Evolutionary conservation across 1,140 invertebrate species (phyloP), one percentile per base, ranked within the genome.

Genomic region (Drosophila novamexicana): DNA sequence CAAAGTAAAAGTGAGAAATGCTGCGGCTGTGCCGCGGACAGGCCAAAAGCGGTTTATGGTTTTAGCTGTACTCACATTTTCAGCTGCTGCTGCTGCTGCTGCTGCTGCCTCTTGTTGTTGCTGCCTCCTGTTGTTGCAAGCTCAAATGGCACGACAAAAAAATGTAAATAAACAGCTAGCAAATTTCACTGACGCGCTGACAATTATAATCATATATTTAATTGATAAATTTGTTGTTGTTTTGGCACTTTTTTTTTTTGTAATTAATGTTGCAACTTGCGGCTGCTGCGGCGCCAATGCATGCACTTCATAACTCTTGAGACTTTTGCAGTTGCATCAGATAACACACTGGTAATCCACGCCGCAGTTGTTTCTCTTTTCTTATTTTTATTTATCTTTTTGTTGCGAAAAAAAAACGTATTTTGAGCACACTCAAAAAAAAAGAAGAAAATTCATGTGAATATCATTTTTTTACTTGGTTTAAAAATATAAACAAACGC

Each of bases 311-410:
- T 72, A 57, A 56, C 69, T 65, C 37, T 44, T 22, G 7, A 49
- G 52, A 56, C 45, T 32, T 36, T 22, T 29, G 65, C 36, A 49
- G 54, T 56, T 32, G 47, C 52, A 39, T 32, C 54, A 58, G 47
- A 62, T 56, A 59, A 59, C 58, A 49, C 77, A 82, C 82, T 85
- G 82, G 83, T 85, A 85, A 86, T 85, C 82, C 82, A 86, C 71
- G 67, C 82, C 63, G 74, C 57, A 82, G 53, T 53, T 66, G 59
- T 52, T 22, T 61, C 66, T 36, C 49, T 45, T 53, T 54, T 22
- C 10, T 34, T 53, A 6, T 4, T 7, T 42, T 53, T 53, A 10
- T 42, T 52, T 36, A n/a, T 14, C 37, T 14, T 32, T 36, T 45
- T 22, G 18, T 22, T 22, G 22, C 22, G 3, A 22, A 22, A 22